Evolutionary conservation across 2,888 invertebrate species (phyloP).

Genomic region (Abrostola tripartita): DNA sequence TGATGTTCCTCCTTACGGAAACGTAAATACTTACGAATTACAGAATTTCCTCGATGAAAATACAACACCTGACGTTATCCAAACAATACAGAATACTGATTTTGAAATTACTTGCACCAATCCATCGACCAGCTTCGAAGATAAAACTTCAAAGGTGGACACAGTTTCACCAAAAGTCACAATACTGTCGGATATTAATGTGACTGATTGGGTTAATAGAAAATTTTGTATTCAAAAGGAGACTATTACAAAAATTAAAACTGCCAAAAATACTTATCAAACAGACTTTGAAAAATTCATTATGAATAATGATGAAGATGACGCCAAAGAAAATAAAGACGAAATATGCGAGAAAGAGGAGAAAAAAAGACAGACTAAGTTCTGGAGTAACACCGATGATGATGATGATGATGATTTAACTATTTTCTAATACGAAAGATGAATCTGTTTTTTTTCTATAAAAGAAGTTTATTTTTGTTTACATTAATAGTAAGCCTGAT

Average conservation of each 20-base stretch:
- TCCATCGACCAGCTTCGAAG: slow-evolving; percentile 4
- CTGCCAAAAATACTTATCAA: slow-evolving; percentile 2
- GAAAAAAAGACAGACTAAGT: slow-evolving; percentile 3
- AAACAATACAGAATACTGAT: slow-evolving; percentile 1
- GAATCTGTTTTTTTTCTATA: not conserved
- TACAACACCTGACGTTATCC: slow-evolving; percentile 4
- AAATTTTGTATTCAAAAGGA: not conserved
- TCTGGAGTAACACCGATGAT: slow-evolving; percentile 2
- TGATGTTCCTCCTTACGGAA: slow-evolving; percentile 3
- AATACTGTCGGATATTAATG: slow-evolving; percentile 7
- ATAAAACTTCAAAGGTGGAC: slow-evolving; percentile 3
- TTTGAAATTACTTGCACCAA: slow-evolving; percentile 3
- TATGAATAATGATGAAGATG: not conserved
- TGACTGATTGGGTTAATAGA: slow-evolving; percentile 3
- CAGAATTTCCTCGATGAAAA: slow-evolving; percentile 7
- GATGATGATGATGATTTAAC: not conserved
- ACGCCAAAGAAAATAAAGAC: slow-evolving; percentile 4
- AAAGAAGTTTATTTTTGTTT: not conserved
- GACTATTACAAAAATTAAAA: not conserved
- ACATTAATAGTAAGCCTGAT: slow-evolving; percentile 1
- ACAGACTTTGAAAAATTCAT: slow-evolving; percentile 3
- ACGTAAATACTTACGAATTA: slow-evolving; percentile 7
- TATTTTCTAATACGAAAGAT: not conserved
- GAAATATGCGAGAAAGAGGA: not conserved
- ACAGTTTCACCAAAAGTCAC: slow-evolving; percentile 4